Evolutionary conservation across 2,888 invertebrate species (phyloP).

Genomic region (Boloria selene): DNA sequence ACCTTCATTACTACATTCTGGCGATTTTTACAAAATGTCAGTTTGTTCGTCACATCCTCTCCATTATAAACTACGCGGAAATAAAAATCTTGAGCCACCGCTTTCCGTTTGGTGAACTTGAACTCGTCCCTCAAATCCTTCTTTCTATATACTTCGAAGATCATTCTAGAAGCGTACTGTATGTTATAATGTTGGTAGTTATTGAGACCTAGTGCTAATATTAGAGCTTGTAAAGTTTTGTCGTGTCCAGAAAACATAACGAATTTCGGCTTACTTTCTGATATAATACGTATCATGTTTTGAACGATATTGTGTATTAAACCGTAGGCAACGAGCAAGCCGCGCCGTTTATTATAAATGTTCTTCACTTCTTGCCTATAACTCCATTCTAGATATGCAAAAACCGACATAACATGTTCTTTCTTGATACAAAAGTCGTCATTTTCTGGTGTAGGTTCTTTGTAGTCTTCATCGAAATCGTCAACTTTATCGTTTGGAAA

Average conservation of each 20-base stretch:
- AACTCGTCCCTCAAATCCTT: slow-evolving; percentile 72
- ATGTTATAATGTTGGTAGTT: slow-evolving; percentile 86
- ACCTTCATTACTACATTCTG: slow-evolving; percentile 76
- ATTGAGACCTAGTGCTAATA: slow-evolving; percentile 89
- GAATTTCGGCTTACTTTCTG: slow-evolving; percentile 87
- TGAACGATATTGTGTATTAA: slow-evolving; percentile 90
- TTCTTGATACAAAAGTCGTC: slow-evolving; percentile 84
- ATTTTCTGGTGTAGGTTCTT: slow-evolving; percentile 64
- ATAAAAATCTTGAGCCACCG: slow-evolving; percentile 86
- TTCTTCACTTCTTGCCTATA: slow-evolving; percentile 84
- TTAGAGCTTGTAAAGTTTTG: slow-evolving; percentile 92
- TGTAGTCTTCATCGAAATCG: slow-evolving; percentile 75
- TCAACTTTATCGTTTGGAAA: slow-evolving; percentile 76
- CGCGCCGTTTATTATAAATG: slow-evolving; percentile 83
- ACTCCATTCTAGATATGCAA: slow-evolving; percentile 92
- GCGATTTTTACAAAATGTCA: slow-evolving; percentile 89
- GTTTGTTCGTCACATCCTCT: slow-evolving; percentile 90
- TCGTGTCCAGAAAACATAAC: slow-evolving; percentile 96
- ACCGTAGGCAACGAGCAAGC: slow-evolving; percentile 90
- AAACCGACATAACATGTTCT: slow-evolving; percentile 89
- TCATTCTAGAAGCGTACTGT: slow-evolving; percentile 92
- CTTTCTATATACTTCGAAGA: slow-evolving; percentile 93
- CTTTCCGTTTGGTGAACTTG: slow-evolving; percentile 81
- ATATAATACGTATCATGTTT: slow-evolving; percentile 91
- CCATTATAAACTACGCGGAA: slow-evolving; percentile 94